A percentile compares a stretch with the other conserved stretches of the same genome.
Evolutionary conservation across 37 sponge, comb jelly and placozoan species (phyloP).

Genomic region (Lycopodina hypogea): DNA sequence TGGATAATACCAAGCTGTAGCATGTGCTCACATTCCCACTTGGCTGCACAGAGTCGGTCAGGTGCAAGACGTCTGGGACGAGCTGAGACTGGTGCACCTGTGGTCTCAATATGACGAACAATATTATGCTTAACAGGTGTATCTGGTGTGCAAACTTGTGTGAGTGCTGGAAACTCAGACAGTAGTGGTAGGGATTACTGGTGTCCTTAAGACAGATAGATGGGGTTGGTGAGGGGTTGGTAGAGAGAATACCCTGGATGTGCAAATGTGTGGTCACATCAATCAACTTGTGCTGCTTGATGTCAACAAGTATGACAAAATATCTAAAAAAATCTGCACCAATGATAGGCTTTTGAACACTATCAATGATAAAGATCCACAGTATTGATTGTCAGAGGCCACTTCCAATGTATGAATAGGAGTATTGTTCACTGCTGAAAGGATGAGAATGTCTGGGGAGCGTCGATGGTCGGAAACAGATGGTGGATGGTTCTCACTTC

Average conservation of each 20-base stretch:
- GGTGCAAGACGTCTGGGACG: conserved; percentile 34
- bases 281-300: conserved; percentile 24
- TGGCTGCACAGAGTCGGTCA: conserved; percentile 37
- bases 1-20: conserved; percentile 65
- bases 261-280: conserved; percentile 22
- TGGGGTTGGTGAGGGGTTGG: conserved; percentile 15
- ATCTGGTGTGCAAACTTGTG: conserved; percentile 33
- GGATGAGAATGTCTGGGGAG: conserved; percentile 33
- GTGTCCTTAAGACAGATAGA: conserved; percentile 37
- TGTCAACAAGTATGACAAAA: conserved; percentile 56
- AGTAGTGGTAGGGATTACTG: conserved; percentile 22
- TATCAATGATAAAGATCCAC: conserved; percentile 74
- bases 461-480: background rate
- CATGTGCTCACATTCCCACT: conserved; percentile 69
- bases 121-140: conserved; percentile 50
- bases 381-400: conserved; percentile 67
- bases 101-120: conserved; percentile 59
- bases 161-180: conserved; percentile 49
- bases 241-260: conserved; percentile 33
- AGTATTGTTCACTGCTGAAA: conserved; percentile 30
- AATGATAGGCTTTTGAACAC: conserved; percentile 63
- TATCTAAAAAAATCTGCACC: conserved; percentile 72
- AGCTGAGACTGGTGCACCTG: conserved; percentile 24
- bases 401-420: conserved; percentile 51
- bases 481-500: conserved; percentile 63